These are phyloP conservation scores for Brachirus orientalis DNA, from an alignment of 2,113 vertebrate genomes.

Conservation along the genomic window DNA sequence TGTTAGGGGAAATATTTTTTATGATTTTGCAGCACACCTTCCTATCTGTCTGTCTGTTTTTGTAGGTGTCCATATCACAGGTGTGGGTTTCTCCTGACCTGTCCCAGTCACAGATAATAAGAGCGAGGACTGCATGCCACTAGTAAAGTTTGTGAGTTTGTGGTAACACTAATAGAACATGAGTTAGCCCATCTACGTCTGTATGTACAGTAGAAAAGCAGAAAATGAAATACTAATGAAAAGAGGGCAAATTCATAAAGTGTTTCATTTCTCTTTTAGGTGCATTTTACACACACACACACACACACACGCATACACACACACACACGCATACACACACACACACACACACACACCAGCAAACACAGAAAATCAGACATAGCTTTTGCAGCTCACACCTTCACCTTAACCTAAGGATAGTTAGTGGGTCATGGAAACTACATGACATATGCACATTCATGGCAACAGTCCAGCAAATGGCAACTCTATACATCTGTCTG, in stretches of 20 bases:
- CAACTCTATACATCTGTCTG: constrained; percentile 5
- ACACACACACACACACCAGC: neutral
- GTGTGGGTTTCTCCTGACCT: constrained; percentile 3
- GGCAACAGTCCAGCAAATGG: constrained; percentile 29
- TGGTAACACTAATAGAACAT: neutral
- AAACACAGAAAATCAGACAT: neutral
- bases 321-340: too few relatives aligned
- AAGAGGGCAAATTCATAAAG: neutral
- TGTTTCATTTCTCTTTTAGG: neutral
- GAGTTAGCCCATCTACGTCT: neutral
- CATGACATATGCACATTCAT: neutral
- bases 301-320: too few relatives aligned
- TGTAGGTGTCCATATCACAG: neutral
- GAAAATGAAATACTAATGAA: neutral
- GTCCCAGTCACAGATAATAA: constrained; percentile 14
- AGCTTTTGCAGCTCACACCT: neutral
- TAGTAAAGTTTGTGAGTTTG: constrained; percentile 19
- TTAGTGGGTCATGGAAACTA: constrained; percentile 27
- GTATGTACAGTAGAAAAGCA: neutral
- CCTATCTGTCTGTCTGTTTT: constrained; percentile 1
- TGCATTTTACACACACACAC: neutral
- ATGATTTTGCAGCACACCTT: neutral
- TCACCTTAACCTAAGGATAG: constrained; percentile 5
- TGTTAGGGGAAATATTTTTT: neutral
- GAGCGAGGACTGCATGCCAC: neutral